Evolutionary conservation across 2,888 invertebrate species (phyloP), one percentile per base, ranked within the genome.

Genomic region (Noctua fimbriata): DNA sequence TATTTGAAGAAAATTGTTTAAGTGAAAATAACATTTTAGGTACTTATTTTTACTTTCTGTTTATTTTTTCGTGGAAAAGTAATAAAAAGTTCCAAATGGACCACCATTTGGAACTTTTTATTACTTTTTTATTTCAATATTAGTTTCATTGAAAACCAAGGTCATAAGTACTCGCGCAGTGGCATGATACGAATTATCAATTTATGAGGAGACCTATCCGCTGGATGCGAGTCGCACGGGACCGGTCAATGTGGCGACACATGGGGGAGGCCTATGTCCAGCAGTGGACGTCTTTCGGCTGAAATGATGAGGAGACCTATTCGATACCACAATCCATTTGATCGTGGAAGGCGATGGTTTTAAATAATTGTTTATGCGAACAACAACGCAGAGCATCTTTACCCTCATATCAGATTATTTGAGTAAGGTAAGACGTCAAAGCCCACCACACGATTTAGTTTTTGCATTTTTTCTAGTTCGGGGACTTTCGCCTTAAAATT

Each of bases 1-100:
- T 66, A 65, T 73, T 72, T 66, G 16, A 75, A 81, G 14, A 60
- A 32, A 77, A n/a, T 55, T 21, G 28, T 76, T 79, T 76, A 28
- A 58, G 21, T 67, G 24, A 70, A 76, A 69, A 47, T 66, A 65
- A n/a, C 24, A 65, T 69, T 74, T 44, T 66, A 36, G 21, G 65
- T 41, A 47, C 6, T 60, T 76, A 55, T 66, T 58, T 72, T 55
- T 28, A 16, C 7, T 67, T n/a, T 47, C 41, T 44, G 41, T 74
- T 71, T 66, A 49, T 12, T 58, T 73, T 71, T 58, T 55, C 55
- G 52, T 44, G n/a, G 41, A 44, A 82, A 21, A 72, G 5, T 52
- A 73, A 21, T 36, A 28, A 49, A 44, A 36, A n/a, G 2, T 55
- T 49, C n/a, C 14, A 28, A 47, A 55, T 55, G 12, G 18, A n/a